Conservation (phyloP, 2,888 invertebrate genomes). For the Drosophila diplacantha region DNA sequence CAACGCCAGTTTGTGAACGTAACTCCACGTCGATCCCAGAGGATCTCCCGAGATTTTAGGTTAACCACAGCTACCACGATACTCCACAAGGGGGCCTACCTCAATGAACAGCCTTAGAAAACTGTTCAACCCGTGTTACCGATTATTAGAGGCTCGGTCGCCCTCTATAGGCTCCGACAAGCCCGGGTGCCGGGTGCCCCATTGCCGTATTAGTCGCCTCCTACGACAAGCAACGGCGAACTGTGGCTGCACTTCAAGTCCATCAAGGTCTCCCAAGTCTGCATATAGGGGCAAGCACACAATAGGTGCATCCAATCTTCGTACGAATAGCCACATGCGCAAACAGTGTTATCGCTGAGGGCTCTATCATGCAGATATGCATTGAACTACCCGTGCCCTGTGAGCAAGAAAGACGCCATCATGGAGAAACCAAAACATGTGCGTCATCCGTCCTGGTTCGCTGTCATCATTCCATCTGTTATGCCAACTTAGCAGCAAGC, state of each 20-base stretch:
- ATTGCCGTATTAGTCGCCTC: not conserved
- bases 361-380: not conserved
- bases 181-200: not conserved
- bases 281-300: not conserved
- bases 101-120: no score
- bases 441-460: not conserved
- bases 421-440: not conserved
- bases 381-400: not conserved
- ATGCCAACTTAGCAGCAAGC: constrained; percentile 5
- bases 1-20: no score
- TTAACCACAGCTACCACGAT: no score
- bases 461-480: not conserved
- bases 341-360: not conserved
- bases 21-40: no score
- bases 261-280: not conserved
- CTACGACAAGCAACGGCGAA: not conserved
- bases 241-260: not conserved
- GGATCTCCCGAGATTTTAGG: no score
- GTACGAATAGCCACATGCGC: not conserved
- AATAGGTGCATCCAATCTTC: not conserved
- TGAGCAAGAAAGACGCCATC: not conserved
- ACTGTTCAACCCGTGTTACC: no score
- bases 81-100: no score
- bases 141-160: no score
- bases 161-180: not conserved